Evolutionary conservation across 2,888 invertebrate genomes (phyloP).

Genomic region (Euplexia lucipara): DNA sequence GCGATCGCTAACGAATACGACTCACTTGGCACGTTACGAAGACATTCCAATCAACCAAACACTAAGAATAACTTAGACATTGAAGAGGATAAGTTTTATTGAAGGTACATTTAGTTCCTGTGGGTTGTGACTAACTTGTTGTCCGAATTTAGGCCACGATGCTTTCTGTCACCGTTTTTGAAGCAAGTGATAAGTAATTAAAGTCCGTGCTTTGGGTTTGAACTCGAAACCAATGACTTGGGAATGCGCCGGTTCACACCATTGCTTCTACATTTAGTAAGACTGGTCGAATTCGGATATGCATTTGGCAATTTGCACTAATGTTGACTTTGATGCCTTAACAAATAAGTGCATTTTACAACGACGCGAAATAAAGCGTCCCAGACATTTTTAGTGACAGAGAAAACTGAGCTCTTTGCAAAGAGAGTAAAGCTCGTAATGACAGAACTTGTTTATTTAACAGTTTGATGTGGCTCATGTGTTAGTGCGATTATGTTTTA

Average conservation of each 20-base stretch:
- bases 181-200: no score
- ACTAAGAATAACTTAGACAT: constrained; percentile 92
- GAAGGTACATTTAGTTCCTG: constrained; percentile 63
- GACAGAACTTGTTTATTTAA: not conserved
- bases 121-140: no score
- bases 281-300: not conserved
- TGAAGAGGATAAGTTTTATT: constrained; percentile 93
- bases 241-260: no score
- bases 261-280: no score
- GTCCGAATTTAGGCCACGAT: no score
- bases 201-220: no score
- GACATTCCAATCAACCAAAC: constrained; percentile 94
- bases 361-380: not conserved
- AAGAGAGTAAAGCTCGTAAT: constrained; percentile 2
- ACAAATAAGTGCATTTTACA: not conserved
- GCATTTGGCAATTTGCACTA: not conserved
- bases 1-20: constrained; percentile 95
- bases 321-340: not conserved
- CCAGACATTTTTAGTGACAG: not conserved
- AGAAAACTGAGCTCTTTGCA: not conserved
- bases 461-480: not conserved
- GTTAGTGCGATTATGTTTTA: constrained; percentile 28
- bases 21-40: constrained; percentile 93
- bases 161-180: no score
- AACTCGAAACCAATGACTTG: no score